Evolutionary conservation across 2,888 invertebrate genomes (phyloP).

Genomic region (Eucera pruinosa): DNA sequence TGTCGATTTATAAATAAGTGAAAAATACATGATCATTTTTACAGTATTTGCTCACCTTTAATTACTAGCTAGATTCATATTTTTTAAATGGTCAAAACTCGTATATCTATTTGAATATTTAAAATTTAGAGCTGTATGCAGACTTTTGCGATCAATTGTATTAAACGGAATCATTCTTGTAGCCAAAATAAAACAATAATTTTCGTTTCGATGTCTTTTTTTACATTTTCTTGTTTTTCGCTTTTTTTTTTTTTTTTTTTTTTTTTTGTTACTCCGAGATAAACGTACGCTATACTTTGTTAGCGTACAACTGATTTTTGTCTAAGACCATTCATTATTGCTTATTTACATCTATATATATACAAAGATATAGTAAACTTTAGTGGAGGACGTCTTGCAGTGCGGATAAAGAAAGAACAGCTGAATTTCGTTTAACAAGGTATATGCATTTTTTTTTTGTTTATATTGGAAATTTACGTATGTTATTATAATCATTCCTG

Average conservation of each 20-base stretch:
- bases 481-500: conserved; percentile 2
- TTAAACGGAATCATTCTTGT: not conserved
- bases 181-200: conserved; percentile 14
- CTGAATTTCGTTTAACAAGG: not conserved
- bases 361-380: conserved; percentile 27
- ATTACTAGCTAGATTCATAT: no score
- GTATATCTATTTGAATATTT: no score
- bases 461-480: conserved; percentile 13
- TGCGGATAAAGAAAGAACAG: conserved; percentile 19
- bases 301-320: conserved; percentile 8
- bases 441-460: conserved; percentile 1
- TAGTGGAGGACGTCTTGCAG: not conserved
- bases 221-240: conserved; percentile 1
- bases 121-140: no score
- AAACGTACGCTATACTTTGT: conserved; percentile 1
- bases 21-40: no score
- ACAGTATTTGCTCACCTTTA: no score
- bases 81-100: no score
- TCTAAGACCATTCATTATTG: conserved; percentile 14
- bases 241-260: conserved; percentile 4
- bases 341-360: conserved; percentile 35
- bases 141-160: no score
- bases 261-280: conserved; percentile 5
- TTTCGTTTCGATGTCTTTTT: conserved; percentile 9
- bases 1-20: no score